Evolutionary conservation across 2,113 vertebrate species (phyloP).

Genomic region (Rhinichthys klamathensis): DNA sequence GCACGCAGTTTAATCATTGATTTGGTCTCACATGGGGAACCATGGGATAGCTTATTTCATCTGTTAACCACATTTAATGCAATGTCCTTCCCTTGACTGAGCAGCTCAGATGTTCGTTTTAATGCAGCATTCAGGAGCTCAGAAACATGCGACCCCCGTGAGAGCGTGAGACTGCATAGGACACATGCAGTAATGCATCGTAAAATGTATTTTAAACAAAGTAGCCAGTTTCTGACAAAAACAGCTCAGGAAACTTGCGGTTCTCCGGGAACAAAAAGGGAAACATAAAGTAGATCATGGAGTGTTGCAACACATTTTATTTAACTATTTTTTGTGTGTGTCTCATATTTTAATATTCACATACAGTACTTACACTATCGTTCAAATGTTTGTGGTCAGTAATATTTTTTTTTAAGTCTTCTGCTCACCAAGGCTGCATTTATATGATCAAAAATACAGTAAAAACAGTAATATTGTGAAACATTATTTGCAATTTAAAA

Average conservation of each 20-base stretch:
- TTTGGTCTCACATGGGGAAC: not conserved
- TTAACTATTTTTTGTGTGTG: not conserved
- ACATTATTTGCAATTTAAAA: not conserved
- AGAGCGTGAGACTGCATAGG: not conserved
- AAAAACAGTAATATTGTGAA: not conserved
- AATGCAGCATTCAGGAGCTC: not conserved
- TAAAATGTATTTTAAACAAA: not conserved
- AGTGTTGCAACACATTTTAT: not conserved
- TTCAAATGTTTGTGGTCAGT: not conserved
- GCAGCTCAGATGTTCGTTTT: not conserved
- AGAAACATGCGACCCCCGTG: not conserved
- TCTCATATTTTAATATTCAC: not conserved
- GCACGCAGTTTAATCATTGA: not conserved
- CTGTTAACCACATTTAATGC: constrained; percentile 7
- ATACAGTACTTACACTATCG: too few relatives aligned
- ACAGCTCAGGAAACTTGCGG: not conserved
- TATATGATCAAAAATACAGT: not conserved
- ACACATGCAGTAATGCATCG: not conserved
- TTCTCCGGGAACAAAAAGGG: not conserved
- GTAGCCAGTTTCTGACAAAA: not conserved
- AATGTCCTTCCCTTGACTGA: not conserved
- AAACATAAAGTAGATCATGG: not conserved
- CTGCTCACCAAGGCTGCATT: not conserved
- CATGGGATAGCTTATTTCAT: constrained; percentile 14
- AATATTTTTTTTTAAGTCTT: not conserved